These are phyloP conservation scores for Agapornis roseicollis DNA, from an alignment of 2,113 vertebrate species.

Conservation along the genomic window DNA sequence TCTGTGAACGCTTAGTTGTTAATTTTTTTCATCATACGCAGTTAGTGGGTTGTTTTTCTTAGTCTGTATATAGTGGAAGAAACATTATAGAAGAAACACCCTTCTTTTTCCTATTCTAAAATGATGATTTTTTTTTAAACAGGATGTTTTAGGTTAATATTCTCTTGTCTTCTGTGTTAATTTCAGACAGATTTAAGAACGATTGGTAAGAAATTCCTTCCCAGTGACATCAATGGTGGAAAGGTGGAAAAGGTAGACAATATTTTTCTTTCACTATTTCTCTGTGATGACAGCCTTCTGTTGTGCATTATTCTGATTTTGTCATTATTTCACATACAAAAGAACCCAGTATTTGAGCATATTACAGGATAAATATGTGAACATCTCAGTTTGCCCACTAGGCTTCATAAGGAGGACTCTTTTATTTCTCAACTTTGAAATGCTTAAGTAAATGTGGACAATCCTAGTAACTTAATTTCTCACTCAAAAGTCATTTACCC, in stretches of 20 bases:
- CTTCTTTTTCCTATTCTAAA: not conserved
- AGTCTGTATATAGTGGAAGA: not conserved
- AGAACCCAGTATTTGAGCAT: not conserved
- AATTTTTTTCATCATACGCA: not conserved
- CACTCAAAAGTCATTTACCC: not conserved
- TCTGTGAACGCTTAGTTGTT: not conserved
- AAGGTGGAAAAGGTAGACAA: conserved; percentile 89
- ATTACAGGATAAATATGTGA: not conserved
- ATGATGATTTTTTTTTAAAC: not conserved
- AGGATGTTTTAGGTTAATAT: conserved; percentile 35
- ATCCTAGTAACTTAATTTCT: not conserved
- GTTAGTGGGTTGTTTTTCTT: not conserved
- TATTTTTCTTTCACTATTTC: not conserved
- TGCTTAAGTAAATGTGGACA: not conserved
- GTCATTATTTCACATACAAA: not conserved
- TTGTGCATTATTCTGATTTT: not conserved
- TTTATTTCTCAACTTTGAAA: not conserved
- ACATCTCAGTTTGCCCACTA: not conserved
- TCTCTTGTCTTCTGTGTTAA: conserved; percentile 59
- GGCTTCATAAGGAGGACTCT: not conserved
- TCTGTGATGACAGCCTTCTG: not conserved
- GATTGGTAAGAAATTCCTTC: conserved; percentile 89
- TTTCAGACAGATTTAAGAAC: conserved; percentile 94
- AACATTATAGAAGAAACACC: not conserved
- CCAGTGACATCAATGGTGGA: conserved; percentile 94